Conservation (phyloP, 1,140 invertebrate genomes). For the Drosophila pseudoananassae region DNA sequence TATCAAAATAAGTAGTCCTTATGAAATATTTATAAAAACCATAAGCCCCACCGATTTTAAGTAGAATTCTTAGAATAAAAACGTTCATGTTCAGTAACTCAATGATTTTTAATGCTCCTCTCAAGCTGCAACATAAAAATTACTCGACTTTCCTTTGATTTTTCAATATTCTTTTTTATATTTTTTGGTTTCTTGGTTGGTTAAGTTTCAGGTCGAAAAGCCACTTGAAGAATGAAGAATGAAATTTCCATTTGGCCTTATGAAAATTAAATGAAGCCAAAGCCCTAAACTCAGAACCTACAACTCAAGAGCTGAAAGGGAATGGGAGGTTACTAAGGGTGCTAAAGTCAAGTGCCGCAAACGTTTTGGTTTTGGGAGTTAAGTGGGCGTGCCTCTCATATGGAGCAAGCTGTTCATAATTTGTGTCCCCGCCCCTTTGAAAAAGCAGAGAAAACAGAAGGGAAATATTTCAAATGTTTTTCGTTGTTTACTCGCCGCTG, state of each 20-base stretch:
- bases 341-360: constrained; percentile 70
- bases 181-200: constrained; percentile 24
- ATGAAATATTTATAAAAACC: too few relatives aligned
- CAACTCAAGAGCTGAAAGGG: constrained; percentile 3
- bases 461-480: constrained; percentile 22
- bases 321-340: constrained; percentile 34
- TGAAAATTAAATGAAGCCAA: constrained; percentile 71
- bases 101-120: constrained; percentile 20
- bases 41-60: not conserved
- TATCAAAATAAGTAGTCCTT: too few relatives aligned
- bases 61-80: not conserved
- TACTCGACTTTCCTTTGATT: constrained; percentile 38
- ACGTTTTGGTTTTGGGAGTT: constrained; percentile 59
- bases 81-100: not conserved
- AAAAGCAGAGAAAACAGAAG: constrained; percentile 15
- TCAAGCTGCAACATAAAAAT: constrained; percentile 14
- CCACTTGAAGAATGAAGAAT: constrained; percentile 62
- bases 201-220: constrained; percentile 45
- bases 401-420: constrained; percentile 58
- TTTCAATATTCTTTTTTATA: constrained; percentile 23
- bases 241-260: constrained; percentile 66
- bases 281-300: constrained; percentile 25
- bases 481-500: constrained; percentile 25
- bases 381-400: constrained; percentile 45
- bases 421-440: constrained; percentile 14